These are phyloP conservation scores for Ranitomeya variabilis DNA, from an alignment of 2,113 vertebrate species.

Conservation along the genomic window DNA sequence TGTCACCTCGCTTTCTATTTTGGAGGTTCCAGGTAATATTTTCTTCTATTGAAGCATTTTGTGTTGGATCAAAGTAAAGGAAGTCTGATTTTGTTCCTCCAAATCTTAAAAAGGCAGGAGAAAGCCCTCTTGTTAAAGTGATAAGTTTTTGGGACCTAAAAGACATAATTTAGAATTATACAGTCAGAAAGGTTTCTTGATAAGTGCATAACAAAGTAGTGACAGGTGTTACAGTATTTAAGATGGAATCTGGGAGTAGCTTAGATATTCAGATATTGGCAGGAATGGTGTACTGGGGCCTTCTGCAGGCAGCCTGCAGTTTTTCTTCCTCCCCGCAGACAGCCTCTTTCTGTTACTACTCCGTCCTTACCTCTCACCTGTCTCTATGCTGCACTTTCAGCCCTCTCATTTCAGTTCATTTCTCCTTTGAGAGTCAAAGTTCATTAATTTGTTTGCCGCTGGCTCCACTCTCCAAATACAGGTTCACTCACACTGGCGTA, in stretches of 20 bases:
- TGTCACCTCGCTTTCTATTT: conserved; percentile 66
- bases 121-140: conserved; percentile 77
- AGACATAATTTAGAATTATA: background rate
- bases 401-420: no score
- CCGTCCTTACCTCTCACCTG: no score
- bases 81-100: conserved; percentile 91
- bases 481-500: no score
- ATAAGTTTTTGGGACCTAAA: conserved; percentile 81
- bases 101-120: conserved; percentile 87
- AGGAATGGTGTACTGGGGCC: no score
- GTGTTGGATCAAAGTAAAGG: conserved; percentile 82
- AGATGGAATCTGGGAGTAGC: no score
- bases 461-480: no score
- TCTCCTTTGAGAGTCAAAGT: no score
- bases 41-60: conserved; percentile 67
- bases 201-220: background rate
- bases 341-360: no score
- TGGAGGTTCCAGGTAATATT: conserved; percentile 63
- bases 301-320: no score
- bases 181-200: background rate
- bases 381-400: no score
- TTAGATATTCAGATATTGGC: background rate
- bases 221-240: background rate
- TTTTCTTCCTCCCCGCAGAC: no score
- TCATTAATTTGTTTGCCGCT: no score